phyloP scores from a whole-genome alignment of 2,888 invertebrate genomes.

The Ellobium chinense region DNA sequence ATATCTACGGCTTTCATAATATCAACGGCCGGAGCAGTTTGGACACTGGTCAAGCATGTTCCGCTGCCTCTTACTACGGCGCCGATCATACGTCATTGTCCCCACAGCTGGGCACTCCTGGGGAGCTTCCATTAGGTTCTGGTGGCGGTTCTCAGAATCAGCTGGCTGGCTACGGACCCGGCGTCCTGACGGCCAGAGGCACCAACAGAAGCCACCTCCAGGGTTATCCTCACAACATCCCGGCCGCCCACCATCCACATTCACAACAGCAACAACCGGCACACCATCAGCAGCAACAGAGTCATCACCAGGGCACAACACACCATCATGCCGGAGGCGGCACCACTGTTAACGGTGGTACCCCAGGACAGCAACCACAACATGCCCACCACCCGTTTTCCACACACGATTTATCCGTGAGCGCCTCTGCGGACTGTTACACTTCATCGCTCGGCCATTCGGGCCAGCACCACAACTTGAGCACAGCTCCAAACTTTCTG shows the following conservation, averaged over 20 bases:
- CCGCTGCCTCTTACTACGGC: background rate
- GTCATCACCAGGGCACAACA: slow-evolving; percentile 17
- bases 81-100: slow-evolving; percentile 35
- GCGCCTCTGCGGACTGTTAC: slow-evolving; percentile 32
- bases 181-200: background rate
- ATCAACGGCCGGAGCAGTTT: slow-evolving; percentile 26
- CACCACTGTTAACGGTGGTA: background rate
- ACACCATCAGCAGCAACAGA: slow-evolving; percentile 44
- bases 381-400: slow-evolving; percentile 8
- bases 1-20: slow-evolving; percentile 39
- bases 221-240: slow-evolving; percentile 28
- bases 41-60: slow-evolving; percentile 30
- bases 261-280: no score
- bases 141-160: slow-evolving; percentile 23
- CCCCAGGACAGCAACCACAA: background rate
- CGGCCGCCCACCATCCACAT: slow-evolving; percentile 26
- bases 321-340: slow-evolving; percentile 5
- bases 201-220: slow-evolving; percentile 5
- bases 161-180: background rate
- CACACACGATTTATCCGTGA: slow-evolving; percentile 28
- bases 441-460: background rate
- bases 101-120: slow-evolving; percentile 38
- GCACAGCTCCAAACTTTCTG: slow-evolving; percentile 38
- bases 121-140: slow-evolving; percentile 28
- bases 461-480: slow-evolving; percentile 7